These are phyloP conservation scores for Sphaeramia orbicularis DNA, from an alignment of 2,797 vertebrate species.

Conservation along the genomic window DNA sequence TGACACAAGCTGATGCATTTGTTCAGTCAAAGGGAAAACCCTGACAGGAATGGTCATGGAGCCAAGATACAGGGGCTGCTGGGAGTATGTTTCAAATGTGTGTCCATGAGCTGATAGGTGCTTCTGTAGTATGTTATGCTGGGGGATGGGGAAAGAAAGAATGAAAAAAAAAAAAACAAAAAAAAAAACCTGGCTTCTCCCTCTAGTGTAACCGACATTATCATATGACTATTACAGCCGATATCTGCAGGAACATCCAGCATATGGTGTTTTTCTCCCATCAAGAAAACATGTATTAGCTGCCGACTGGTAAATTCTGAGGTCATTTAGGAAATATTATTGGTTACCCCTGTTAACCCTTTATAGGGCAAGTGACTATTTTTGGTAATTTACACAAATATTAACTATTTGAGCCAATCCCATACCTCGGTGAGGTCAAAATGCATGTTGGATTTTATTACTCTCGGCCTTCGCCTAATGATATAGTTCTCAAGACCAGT, in stretches of 20 bases:
- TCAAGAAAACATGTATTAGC: too few species aligned
- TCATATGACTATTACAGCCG: constrained; percentile 51
- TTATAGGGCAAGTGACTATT: too few species aligned
- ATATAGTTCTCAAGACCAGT: too few species aligned
- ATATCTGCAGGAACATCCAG: constrained; percentile 46
- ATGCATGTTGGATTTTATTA: too few species aligned
- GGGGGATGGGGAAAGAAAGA: constrained; percentile 48
- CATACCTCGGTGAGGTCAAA: too few species aligned
- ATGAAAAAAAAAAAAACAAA: too few species aligned
- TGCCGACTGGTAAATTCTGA: too few species aligned
- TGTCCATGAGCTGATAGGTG: constrained; percentile 77
- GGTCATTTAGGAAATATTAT: too few species aligned
- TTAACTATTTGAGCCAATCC: too few species aligned
- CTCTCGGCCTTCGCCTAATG: too few species aligned
- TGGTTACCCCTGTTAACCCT: too few species aligned
- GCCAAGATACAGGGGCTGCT: constrained; percentile 72
- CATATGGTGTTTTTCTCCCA: constrained; percentile 17
- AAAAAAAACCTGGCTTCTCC: constrained; percentile 58
- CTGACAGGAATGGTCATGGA: constrained; percentile 78
- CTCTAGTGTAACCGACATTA: constrained; percentile 47
- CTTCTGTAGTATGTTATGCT: constrained; percentile 59
- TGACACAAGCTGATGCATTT: constrained; percentile 80
- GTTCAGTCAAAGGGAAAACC: constrained; percentile 76
- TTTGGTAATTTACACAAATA: too few species aligned
- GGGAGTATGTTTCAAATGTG: constrained; percentile 75